Percentiles rank a stretch among this genome's conserved stretches.
These are phyloP conservation scores for Hippopotamyrus pictus DNA, from an alignment of 2,797 vertebrate genomes.

Conservation along the genomic window DNA sequence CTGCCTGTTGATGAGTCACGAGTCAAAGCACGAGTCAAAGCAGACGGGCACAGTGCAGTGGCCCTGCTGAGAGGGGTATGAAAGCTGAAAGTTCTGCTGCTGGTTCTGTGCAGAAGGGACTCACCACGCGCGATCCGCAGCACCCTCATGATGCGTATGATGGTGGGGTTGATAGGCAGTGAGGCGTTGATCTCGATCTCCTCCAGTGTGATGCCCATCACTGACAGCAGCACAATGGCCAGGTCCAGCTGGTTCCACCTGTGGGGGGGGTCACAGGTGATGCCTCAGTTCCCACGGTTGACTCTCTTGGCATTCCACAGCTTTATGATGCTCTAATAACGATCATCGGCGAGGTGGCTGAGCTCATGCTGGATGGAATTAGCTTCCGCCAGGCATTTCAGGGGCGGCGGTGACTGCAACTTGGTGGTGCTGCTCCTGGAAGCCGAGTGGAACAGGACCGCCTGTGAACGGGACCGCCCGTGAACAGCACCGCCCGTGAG, in stretches of 20 bases:
- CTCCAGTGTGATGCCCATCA: slow-evolving; percentile 93
- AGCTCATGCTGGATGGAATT: neutral
- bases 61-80: neutral
- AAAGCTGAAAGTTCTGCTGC: neutral
- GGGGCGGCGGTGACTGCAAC: neutral
- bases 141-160: slow-evolving; percentile 96
- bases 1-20: neutral
- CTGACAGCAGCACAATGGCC: slow-evolving; percentile 90
- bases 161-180: slow-evolving; percentile 94
- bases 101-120: neutral
- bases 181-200: slow-evolving; percentile 94
- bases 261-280: neutral
- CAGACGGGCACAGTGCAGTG: neutral
- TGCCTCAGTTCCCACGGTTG: neutral
- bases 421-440: neutral
- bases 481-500: neutral
- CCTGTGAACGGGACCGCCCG: neutral
- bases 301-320: neutral
- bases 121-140: slow-evolving; percentile 88
- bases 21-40: neutral
- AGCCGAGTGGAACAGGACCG: neutral
- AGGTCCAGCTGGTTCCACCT: slow-evolving; percentile 97
- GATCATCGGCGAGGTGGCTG: neutral
- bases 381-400: neutral
- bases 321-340: neutral